phyloP scores from a whole-genome alignment of 1,140 invertebrate species.

The Drosophila fuyamai region DNA sequence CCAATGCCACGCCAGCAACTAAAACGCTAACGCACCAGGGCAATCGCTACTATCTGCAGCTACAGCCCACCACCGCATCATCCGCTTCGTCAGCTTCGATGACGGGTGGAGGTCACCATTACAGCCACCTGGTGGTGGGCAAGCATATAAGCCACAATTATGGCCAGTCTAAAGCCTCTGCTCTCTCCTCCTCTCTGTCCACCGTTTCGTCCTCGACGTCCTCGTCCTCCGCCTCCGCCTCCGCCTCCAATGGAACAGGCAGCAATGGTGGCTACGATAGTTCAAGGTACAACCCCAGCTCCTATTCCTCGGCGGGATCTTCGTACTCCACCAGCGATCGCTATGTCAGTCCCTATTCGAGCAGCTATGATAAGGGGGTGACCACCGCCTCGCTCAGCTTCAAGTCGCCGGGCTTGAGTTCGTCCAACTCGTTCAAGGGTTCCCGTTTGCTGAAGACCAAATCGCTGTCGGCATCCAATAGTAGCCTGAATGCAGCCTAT shows the following conservation, averaged over 20 bases:
- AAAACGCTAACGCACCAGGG: constrained; percentile 50
- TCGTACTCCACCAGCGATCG: constrained; percentile 61
- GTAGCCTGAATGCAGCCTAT: constrained; percentile 62
- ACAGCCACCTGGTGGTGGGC: constrained; percentile 67
- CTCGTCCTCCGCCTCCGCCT: constrained; percentile 11
- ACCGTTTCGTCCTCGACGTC: constrained; percentile 34
- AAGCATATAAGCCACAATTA: constrained; percentile 56
- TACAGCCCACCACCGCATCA: constrained; percentile 31
- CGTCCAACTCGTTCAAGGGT: constrained; percentile 70
- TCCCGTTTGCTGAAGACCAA: constrained; percentile 68
- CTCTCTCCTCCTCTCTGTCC: constrained; percentile 63
- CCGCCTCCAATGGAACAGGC: constrained; percentile 51
- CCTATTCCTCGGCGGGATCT: constrained; percentile 42
- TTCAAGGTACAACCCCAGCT: constrained; percentile 64
- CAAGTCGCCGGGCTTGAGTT: constrained; percentile 58
- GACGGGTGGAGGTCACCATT: constrained; percentile 31
- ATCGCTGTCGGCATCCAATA: constrained; percentile 73
- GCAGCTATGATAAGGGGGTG: constrained; percentile 83
- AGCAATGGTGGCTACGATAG: constrained; percentile 63
- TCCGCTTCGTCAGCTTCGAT: constrained; percentile 13
- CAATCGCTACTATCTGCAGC: constrained; percentile 62
- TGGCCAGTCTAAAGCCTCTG: constrained; percentile 63
- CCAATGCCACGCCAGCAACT: constrained; percentile 31
- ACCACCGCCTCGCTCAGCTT: constrained; percentile 82
- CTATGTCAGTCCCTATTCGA: constrained; percentile 82